phyloP scores from a whole-genome alignment of 2,797 vertebrate genomes.

The Poecilia velifera region DNA sequence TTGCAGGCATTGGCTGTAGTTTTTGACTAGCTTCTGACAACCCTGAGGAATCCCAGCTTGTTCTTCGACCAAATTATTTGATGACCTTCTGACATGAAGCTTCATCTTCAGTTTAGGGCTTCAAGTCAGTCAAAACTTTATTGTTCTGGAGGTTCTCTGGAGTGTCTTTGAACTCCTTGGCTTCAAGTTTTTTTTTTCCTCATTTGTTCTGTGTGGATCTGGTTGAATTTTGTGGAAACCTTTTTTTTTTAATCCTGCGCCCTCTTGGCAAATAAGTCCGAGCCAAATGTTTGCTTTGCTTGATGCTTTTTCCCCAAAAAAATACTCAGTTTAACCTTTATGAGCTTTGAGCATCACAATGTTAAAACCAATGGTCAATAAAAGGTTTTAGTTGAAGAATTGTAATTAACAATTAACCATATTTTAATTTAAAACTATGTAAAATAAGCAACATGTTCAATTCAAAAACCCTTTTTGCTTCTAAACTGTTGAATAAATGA shows the following conservation, averaged over 20 bases:
- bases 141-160: not conserved
- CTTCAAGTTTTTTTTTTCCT: not conserved
- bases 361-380: not conserved
- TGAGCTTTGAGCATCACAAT: not conserved
- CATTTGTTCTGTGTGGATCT: not conserved
- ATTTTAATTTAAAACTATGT: no score
- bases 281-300: not conserved
- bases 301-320: not conserved
- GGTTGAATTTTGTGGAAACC: not conserved
- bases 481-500: no score
- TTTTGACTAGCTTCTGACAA: not conserved
- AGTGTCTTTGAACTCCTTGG: not conserved
- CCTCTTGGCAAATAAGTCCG: not conserved
- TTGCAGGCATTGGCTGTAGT: not conserved
- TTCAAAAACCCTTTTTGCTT: no score
- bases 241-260: not conserved
- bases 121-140: not conserved
- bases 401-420: no score
- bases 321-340: not conserved
- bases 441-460: no score
- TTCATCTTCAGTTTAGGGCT: not conserved
- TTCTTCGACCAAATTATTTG: not conserved
- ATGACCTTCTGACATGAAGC: not conserved
- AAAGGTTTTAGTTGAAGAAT: no score
- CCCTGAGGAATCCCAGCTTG: not conserved